Conservation (phyloP, 2,888 invertebrate genomes). For the Megalurothrips usitatus region DNA sequence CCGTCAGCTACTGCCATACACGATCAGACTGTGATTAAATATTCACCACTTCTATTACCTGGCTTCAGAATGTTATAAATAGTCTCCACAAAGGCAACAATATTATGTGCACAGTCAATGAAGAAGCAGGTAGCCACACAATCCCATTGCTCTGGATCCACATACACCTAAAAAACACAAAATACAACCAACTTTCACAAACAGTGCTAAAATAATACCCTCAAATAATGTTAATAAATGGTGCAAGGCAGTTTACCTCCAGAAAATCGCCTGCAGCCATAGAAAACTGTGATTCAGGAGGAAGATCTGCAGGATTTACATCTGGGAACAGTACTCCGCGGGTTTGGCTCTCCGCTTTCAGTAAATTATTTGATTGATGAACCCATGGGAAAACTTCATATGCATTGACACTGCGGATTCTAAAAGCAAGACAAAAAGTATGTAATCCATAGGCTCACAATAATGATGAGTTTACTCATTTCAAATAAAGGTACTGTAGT, state of each 20-base stretch:
- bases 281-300: slow-evolving; percentile 66
- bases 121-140: slow-evolving; percentile 97
- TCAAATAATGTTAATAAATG: not conserved
- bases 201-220: not conserved
- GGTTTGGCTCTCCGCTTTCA: slow-evolving; percentile 75
- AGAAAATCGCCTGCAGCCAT: slow-evolving; percentile 98
- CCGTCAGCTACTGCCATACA: not conserved
- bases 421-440: slow-evolving; percentile 41
- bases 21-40: not conserved
- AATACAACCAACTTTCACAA: not conserved
- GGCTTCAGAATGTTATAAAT: slow-evolving; percentile 86
- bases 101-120: slow-evolving; percentile 96
- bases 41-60: slow-evolving; percentile 48
- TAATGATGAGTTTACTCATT: not conserved
- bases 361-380: slow-evolving; percentile 89
- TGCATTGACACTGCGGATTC: slow-evolving; percentile 61
- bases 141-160: slow-evolving; percentile 69
- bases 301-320: slow-evolving; percentile 66
- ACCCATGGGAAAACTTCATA: slow-evolving; percentile 90
- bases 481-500: slow-evolving; percentile 38
- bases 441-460: not conserved
- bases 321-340: slow-evolving; percentile 80
- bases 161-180: slow-evolving; percentile 56
- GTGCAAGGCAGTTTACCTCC: no score
- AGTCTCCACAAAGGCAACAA: slow-evolving; percentile 89